Conservation (phyloP, 1,140 invertebrate species). For the Microvelia longipes region DNA sequence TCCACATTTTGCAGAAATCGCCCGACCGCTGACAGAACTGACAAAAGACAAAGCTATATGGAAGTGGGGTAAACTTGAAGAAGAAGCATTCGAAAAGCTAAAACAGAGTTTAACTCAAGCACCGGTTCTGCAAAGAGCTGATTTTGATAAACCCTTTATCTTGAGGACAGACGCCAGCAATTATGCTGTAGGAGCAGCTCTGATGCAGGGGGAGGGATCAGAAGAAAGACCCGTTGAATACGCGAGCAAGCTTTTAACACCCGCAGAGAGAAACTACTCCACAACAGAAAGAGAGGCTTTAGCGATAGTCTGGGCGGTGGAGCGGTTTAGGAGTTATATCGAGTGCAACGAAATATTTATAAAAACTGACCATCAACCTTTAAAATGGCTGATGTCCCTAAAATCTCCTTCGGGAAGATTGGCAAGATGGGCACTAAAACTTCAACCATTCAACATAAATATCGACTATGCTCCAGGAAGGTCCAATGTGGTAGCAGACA, state of each 20-base stretch:
- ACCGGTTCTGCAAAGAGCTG: background rate
- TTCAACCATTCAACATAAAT: background rate
- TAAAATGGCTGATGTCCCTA: background rate
- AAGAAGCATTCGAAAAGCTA: background rate
- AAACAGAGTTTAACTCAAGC: background rate
- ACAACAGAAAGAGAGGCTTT: constrained; percentile 32
- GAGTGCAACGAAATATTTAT: constrained; percentile 17
- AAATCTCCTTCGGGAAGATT: background rate
- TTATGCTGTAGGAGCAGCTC: constrained; percentile 21
- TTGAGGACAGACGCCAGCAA: constrained; percentile 23
- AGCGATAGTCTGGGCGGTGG: constrained; percentile 29
- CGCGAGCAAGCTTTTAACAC: constrained; percentile 28
- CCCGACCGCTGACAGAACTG: background rate
- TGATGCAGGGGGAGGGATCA: constrained; percentile 21
- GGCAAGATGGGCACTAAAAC: background rate
- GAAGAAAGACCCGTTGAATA: constrained; percentile 27
- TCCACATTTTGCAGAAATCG: background rate
- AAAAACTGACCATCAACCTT: background rate
- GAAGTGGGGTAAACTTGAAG: background rate
- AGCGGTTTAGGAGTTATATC: constrained; percentile 25
- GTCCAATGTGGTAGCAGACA: background rate
- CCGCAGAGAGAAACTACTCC: constrained; percentile 30
- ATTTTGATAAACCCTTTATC: constrained; percentile 17
- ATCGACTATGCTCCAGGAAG: background rate
- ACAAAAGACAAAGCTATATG: background rate